Base-by-base conservation (phyloP, 1,140 invertebrate species). In the Hyles vespertilio region DNA sequence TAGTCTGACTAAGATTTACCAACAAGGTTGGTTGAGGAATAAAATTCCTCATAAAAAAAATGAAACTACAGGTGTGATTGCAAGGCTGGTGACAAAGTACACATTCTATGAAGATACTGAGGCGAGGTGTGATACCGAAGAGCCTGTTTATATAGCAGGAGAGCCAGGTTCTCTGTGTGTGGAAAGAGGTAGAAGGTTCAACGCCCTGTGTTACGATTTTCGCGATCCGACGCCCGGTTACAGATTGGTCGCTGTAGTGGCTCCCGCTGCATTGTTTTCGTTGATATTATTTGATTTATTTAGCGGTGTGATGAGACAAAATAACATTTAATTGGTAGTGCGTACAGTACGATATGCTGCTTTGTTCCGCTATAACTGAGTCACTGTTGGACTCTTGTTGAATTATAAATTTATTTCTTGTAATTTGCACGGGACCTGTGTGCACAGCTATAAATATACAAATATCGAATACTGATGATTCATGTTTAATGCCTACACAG, bases 201-300 rank as follows among this genome's bases (percentile, higher is more conserved):
- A 68, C 4, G 66, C 65, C 3, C 66, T 86, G 8, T 89, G 84
- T 57, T 84, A 83, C 53, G 77, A 80, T 50, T 87, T 70, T 56
- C 65, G 72, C 46, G 81, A 89, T 59, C 78, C 81, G 9, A 79
- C 77, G 3, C 74, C 79, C 10, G 79, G 78, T 3, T 85, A 85
- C 49, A 74, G 85, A 67, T 12, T 80, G 12, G 74, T 81, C 5
- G 82, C 85, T 11, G 68, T 88, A 4, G 33, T 78, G 50, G 81
- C 84, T 9, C 75, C 84, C 1, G 70, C 82, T 10, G 74, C 74
- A 6, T 67, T 88, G 22, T 88, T 88, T 63, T 73, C 79, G 0
- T 65, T 88, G 11, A 84, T 88, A 57, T 69, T 88, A 7, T 85
- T 83, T 48, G 81, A 86, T 67, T 70, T 88, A 48, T 85, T 88